Base-by-base conservation (phyloP, 2,888 invertebrate genomes). In the Graphium colonna region DNA sequence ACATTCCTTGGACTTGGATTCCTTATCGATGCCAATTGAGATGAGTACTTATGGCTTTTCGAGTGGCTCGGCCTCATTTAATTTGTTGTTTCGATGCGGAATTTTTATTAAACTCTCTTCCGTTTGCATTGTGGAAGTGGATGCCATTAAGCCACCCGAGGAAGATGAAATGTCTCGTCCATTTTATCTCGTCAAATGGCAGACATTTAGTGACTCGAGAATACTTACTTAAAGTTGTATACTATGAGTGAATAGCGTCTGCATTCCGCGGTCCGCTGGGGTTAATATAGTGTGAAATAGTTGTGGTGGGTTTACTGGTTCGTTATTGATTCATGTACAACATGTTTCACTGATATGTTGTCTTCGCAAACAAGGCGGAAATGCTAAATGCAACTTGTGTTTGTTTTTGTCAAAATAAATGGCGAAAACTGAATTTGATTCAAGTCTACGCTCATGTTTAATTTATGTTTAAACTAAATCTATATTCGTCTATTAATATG, bases 1-100 rank as follows among this genome's bases (percentile, higher is more conserved):
- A 88, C 88, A 86, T 87, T 77, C 84, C 74, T 71, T 73, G 72
- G 81, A 85, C 87, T 89, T 87, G 87, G 89, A 89, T 89, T 89
- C 87, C 89, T 88, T 88, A 88, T 88, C 86, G 88, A 86, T 72
- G 79, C 88, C 88, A 86, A 88, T 88, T 86, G 88, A 88, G 89
- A 88, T 88, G 88, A 88, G 66, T 68, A 88, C 88, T 89, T 88
- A 89, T 89, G 89, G 88, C 85, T 88, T 87, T 86, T 86, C 88
- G 84, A 89, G 87, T 87, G 83, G 87, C 86, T 88, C 88, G 79
- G 84, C 85, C 86, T 84, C 88, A 85, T 88, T 89, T 89, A 88
- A 89, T 89, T 89, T 89, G 89, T 89, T 89, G 86, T 88, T 88
- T 84, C 87, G 83, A 83, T 75, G 77, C 75, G 86, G 88, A 88